Evolutionary conservation across 92 coral and sea anemone genomes (phyloP), one percentile per base, ranked within the genome.

Genomic region (Montipora capitata): DNA sequence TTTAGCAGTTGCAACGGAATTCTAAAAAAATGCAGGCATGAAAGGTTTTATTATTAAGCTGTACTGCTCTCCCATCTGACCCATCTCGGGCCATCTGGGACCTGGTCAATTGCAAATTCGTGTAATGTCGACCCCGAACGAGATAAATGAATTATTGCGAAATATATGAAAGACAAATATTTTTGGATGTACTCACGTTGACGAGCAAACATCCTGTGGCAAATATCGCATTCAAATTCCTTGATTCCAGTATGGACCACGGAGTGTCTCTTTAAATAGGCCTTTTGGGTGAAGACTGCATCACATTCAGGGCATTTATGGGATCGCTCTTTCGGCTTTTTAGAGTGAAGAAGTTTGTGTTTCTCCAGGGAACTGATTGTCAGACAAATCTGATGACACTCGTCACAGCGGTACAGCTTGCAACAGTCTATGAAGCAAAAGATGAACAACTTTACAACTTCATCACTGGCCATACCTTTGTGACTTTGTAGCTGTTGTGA

Each of bases 291-390:
- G 75, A 92, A 94, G 2, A 66, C 48, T 7, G 75, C 85, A 5
- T 87, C 88, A 69, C 97, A 94, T 6, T 85, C 78, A 3, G 77
- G 44, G 39, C 97, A 94, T 61, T 89, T 92, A 82, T 84, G 85
- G 2, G 95, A 90, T 20, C 90, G 81, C 42, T 88, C 91, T 10
- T 69, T 59, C 13, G 89, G 77, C 17, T 84, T 85, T 7, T 83
- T 81, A 10, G 91, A 76, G 73, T 94, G 97, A 16, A 84, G 87
- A 42, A 57, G 77, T 65, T 71, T 63, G 90, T 94, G 97, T 65
- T 89, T 84, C 71, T 52, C 78, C 9, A 85, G 80, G 77, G 84
- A 73, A 69, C 87, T 79, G 64, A 58, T 54, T 43, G 69, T 73
- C 17, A 74, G 45, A 48, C 72, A 82, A 64, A 85, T 68, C 90